Evolutionary conservation across 1,140 invertebrate genomes (phyloP).

Genomic region (Trichonephila clavipes): DNA sequence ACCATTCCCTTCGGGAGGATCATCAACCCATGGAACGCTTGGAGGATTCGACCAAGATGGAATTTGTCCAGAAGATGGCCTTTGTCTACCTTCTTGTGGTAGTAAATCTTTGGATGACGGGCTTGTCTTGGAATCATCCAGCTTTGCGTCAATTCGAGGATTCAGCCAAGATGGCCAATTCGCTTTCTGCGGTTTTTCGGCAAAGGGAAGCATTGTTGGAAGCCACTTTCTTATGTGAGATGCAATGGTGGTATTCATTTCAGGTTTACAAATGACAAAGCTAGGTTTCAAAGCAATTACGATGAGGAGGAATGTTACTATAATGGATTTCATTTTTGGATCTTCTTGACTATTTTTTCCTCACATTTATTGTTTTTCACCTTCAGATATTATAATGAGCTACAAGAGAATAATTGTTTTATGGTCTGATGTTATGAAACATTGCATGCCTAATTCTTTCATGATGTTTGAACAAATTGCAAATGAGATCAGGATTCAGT

Average conservation of each 20-base stretch:
- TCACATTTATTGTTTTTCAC: neutral
- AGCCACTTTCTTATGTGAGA: neutral
- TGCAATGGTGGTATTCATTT: neutral
- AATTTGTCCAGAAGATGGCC: neutral
- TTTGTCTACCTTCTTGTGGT: slow-evolving; percentile 25
- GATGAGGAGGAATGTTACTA: neutral
- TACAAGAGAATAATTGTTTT: neutral
- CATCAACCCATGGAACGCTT: slow-evolving; percentile 67
- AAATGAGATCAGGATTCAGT: too few relatives aligned
- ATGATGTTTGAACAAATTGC: neutral
- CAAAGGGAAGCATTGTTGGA: neutral
- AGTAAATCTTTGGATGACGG: neutral
- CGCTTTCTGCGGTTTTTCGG: neutral
- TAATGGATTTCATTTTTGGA: neutral
- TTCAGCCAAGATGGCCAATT: neutral
- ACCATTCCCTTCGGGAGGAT: slow-evolving; percentile 22
- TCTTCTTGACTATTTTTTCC: neutral
- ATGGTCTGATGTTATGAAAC: neutral
- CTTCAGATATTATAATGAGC: neutral
- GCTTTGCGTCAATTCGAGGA: neutral
- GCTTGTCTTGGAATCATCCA: too few relatives aligned
- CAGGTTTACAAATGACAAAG: neutral
- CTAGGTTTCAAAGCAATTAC: neutral
- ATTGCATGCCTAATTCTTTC: neutral
- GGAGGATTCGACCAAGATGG: slow-evolving; percentile 59